phyloP scores from a whole-genome alignment of 2,888 invertebrate genomes.

The Eupithecia pulchellata region DNA sequence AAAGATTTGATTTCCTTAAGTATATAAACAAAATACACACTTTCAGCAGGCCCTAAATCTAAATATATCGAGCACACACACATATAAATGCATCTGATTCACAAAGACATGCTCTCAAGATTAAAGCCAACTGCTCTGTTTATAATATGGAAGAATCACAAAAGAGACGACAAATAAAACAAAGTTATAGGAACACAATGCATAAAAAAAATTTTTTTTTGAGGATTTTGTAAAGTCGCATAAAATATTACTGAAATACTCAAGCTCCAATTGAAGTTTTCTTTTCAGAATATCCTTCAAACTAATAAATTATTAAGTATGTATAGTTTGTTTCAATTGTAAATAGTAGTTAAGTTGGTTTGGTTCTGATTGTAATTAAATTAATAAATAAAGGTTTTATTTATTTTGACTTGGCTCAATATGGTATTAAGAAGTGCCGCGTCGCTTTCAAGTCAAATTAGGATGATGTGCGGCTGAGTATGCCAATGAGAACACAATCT shows the following conservation, averaged over 20 bases:
- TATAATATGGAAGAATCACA: neutral
- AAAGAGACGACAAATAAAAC: neutral
- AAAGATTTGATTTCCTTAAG: slow-evolving; percentile 19
- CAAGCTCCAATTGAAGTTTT: neutral
- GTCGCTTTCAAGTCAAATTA: neutral
- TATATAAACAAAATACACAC: slow-evolving; percentile 23
- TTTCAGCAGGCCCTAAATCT: slow-evolving; percentile 23
- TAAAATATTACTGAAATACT: neutral
- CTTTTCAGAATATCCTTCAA: neutral
- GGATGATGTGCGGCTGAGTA: neutral
- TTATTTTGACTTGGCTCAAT: too few relatives aligned
- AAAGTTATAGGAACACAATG: neutral
- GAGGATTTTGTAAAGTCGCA: neutral
- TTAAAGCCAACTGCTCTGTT: slow-evolving; percentile 13
- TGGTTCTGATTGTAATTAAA: too few relatives aligned
- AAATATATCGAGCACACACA: slow-evolving; percentile 1
- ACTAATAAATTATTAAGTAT: neutral
- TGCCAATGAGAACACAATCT: neutral
- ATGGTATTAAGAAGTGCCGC: neutral
- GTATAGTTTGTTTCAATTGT: too few relatives aligned
- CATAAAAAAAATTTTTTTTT: neutral
- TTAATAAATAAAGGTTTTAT: too few relatives aligned
- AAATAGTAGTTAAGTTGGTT: too few relatives aligned
- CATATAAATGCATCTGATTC: slow-evolving; percentile 35
- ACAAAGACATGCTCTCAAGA: slow-evolving; percentile 32